These are phyloP conservation scores for Euleptes europaea DNA, from an alignment of 2,113 vertebrate species.

Conservation along the genomic window DNA sequence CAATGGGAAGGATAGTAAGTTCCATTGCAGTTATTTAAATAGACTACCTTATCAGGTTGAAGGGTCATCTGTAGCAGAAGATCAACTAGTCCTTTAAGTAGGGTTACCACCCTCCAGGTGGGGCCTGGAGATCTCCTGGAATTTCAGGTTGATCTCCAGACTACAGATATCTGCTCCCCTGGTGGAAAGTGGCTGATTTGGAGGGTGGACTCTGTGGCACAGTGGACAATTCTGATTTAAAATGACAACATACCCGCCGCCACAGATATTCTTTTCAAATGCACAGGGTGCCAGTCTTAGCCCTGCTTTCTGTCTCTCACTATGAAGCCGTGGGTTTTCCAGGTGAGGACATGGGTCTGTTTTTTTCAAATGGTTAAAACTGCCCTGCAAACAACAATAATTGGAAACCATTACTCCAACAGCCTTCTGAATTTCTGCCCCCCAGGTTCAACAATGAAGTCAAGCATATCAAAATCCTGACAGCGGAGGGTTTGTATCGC, in stretches of 20 bases:
- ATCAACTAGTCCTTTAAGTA: too few species aligned
- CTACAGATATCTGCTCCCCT: too few species aligned
- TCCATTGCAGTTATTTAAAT: not conserved
- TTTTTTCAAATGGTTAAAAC: not conserved
- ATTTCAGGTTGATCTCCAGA: too few species aligned
- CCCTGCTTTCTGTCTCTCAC: not conserved
- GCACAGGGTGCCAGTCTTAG: not conserved
- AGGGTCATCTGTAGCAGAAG: not conserved
- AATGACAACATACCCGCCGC: too few species aligned
- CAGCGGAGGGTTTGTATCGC: slow-evolving; percentile 83
- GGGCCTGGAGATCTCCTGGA: too few species aligned
- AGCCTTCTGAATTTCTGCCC: not conserved
- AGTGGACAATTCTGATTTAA: too few species aligned
- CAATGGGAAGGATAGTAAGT: not conserved
- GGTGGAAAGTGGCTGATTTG: too few species aligned
- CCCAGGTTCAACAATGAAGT: slow-evolving; percentile 87
- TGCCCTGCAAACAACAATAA: not conserved
- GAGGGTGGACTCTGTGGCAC: too few species aligned
- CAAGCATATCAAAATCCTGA: slow-evolving; percentile 91
- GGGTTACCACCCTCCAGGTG: too few species aligned
- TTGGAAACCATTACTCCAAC: not conserved
- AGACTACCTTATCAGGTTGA: not conserved
- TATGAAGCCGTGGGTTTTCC: not conserved
- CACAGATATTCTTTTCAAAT: not conserved
- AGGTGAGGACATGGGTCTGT: too few species aligned